Base-by-base conservation (phyloP, 2,113 vertebrate genomes). In the Thamnaconus septentrionalis region DNA sequence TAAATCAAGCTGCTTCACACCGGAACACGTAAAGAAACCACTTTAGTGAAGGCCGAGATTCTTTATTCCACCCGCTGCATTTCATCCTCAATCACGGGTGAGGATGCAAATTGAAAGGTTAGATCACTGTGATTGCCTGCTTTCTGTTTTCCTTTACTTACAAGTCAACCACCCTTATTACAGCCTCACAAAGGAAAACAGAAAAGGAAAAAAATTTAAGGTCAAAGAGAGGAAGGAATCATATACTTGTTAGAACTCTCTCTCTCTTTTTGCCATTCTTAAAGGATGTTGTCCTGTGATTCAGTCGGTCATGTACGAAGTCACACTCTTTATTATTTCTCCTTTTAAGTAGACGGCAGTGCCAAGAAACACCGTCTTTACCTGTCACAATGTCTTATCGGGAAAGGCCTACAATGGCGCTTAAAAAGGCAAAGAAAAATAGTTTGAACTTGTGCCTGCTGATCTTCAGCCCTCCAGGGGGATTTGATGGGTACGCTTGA, bases 401-500 rank as follows among this genome's bases (percentile, higher is more conserved):
- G 70, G 69, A 66, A 66, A 53, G 65, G 54, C 69, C 52, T 69
- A 80, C 76, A 76, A 74, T 59, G 41, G 55, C 53, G 39, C 66
- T 75, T 71, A 73, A 71, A 31, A 74, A 59, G 51, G 59, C 66
- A 63, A 77, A 64, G 45, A 76, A 83, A 81, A 68, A 68, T 55
- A 76, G 66, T 78, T 79, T 81, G 61, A 76, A 73, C 62, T 59
- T 52, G 62, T 56, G 62, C 47, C 8, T 61, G 68, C 49, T 10
- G 50, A 31, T 31, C 18, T 31, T 31, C 18, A 31, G 18, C 79
- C 61, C 64, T 69, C 66, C 62, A 47, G 7, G 66, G 77, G 79
- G 66, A 86, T 71, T 76, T 84, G 68, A 85, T 86, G 71, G 71
- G 77, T 31, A 66, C 63, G 64, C 56, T 80, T 81, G 83, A 85